Base-by-base conservation (phyloP, 2,113 vertebrate species). In the Thunnus thynnus region DNA sequence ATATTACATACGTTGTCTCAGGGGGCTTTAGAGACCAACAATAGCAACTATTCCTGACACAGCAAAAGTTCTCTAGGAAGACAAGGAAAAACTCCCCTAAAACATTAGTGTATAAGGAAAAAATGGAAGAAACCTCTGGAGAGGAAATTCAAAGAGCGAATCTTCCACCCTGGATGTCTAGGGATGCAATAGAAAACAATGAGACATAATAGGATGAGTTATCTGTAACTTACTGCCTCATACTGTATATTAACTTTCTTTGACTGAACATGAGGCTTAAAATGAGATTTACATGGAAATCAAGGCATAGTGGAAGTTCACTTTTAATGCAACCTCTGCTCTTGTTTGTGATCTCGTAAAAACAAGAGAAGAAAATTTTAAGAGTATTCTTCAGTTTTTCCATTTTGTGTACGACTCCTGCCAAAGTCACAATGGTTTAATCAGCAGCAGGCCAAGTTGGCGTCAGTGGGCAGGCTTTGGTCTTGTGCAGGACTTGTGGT, bases 351-450 rank as follows among this genome's bases (percentile, higher is more conserved):
- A 86, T 80, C 58, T 83, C 0, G 12, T 76, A 71, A 76, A 72
- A 36, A n/a, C 20, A 44, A 62, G 78, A 66, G 57, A 78, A 46
- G 46, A 86, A 25, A 17, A 25, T 81, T 87, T 82, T 30, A 63
- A 73, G 57, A 20, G 55, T 80, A 86, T 89, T 80, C 64, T 70
- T 83, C 65, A 76, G 25, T 85, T 86, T 91, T 93, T 90, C 88
- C 88, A 87, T 80, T 91, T 78, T 72, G 47, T 85, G 78, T 72
- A 6, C 4, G 18, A 64, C 71, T 91, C 74, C 80, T 92, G 86
- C 89, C 92, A 91, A 88, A 89, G 78, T 89, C 86, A 89, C 88
- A 89, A 91, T 85, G 60, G 87, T 81, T 89, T 93, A 89, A 92
- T 86, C 86, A 90, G 78, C 82, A 89, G 58, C 86, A 84, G 90